Conservation (phyloP, 2,113 vertebrate genomes). For the Aythya baeri region DNA sequence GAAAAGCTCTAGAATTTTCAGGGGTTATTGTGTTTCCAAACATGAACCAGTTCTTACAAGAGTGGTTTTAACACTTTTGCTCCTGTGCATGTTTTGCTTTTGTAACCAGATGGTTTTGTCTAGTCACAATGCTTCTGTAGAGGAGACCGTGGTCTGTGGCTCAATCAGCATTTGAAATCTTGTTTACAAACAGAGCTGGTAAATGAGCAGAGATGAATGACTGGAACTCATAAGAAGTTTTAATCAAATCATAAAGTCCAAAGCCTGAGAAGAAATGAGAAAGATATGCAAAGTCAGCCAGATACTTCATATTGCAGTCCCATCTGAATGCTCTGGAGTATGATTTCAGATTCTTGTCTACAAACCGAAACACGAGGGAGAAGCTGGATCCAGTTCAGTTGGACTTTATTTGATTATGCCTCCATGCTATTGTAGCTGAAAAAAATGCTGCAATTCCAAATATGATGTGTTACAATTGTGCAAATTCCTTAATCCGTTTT, state of each 20-base stretch:
- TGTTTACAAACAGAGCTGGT: neutral
- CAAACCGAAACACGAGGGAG: neutral
- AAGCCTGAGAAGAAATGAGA: neutral
- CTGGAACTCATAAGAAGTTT: neutral
- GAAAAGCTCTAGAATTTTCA: neutral
- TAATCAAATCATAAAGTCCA: conserved; percentile 1
- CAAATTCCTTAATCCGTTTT: conserved; percentile 35
- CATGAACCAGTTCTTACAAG: neutral
- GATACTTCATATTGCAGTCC: neutral
- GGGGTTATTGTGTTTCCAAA: neutral
- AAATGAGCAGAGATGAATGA: neutral
- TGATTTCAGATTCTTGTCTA: neutral
- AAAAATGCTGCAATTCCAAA: conserved; percentile 33
- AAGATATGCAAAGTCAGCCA: neutral
- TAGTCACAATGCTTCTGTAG: neutral
- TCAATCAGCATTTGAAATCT: neutral
- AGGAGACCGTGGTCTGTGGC: neutral
- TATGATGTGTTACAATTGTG: conserved; percentile 40
- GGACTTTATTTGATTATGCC: neutral
- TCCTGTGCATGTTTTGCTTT: neutral
- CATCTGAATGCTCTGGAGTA: neutral
- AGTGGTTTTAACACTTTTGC: neutral
- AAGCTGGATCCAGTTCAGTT: conserved; percentile 5
- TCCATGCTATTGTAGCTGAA: conserved; percentile 24
- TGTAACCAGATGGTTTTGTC: neutral